Base-by-base conservation (phyloP, 2,888 invertebrate genomes). In the Hemithea aestivaria region DNA sequence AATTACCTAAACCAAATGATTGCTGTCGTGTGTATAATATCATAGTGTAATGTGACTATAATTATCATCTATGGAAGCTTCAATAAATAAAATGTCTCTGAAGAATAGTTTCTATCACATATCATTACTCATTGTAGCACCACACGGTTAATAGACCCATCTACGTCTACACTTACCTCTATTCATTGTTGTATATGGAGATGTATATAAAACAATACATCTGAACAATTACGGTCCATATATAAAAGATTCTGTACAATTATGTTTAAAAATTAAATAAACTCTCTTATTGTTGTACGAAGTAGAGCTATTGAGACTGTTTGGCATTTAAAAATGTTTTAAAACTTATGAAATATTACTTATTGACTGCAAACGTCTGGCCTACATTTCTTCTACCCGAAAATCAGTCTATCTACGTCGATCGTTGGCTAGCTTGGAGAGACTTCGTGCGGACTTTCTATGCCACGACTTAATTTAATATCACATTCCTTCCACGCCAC, bases 141-240 rank as follows among this genome's bases (percentile, higher is more conserved):
- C 87, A 84, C 85, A 75, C 87, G 63, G 80, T 85, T 85, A 85
- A 82, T 81, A 83, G 83, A 85, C 82, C 84, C 84, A 79, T 81
- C 84, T 83, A 85, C 74, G 57, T 59, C 68, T 68, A 85, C 79
- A 71, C 83, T 83, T 85, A 85, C 82, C 79, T 71, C 73, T 84
- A 83, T 79, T 79, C 77, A 75, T 66, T 74, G 69, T 81, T 85
- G 84, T 85, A 84, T 80, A 85, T 79, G 79, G 81, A 74, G 82
- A 77, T 77, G 81, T 85, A 87, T 81, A 87, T 84, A 87, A 84
- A 81, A 78, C 72, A 83, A 80, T 84, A 82, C 79, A 82, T 85
- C 83, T 84, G 85, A 82, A 82, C 84, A 76, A 87, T 82, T 82
- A 81, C 79, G 71, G 68, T 77, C 67, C 76, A 71, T 82, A 79